A percentile compares a stretch with the other conserved stretches of the same genome.
phyloP scores from a whole-genome alignment of 2,888 invertebrate species.

The Parasteatoda lunata region DNA sequence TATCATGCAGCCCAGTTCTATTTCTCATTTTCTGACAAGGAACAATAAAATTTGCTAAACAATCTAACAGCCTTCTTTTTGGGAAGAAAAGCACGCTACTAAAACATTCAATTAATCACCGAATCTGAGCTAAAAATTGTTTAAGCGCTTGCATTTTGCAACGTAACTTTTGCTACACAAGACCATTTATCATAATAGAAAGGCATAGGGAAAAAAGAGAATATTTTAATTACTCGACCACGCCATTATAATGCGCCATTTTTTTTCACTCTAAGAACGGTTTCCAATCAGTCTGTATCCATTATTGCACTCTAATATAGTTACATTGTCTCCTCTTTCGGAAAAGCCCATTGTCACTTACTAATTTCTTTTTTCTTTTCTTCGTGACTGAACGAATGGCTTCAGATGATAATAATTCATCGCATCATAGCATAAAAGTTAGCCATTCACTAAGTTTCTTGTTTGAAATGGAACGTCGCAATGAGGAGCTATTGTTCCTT shows the following conservation, averaged over 20 bases:
- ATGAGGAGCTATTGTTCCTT: conserved; percentile 5
- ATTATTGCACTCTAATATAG: conserved; percentile 19
- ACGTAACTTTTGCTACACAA: too few relatives aligned
- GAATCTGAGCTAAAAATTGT: too few relatives aligned
- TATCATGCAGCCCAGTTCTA: too few relatives aligned
- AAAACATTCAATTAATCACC: too few relatives aligned
- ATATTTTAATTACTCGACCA: conserved; percentile 3
- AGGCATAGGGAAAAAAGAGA: not conserved
- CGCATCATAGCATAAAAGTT: conserved; percentile 29
- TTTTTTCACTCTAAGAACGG: not conserved
- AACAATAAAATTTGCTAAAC: too few relatives aligned
- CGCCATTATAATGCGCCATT: not conserved
- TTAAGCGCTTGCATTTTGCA: too few relatives aligned
- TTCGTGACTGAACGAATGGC: conserved; percentile 2
- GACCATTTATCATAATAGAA: too few relatives aligned
- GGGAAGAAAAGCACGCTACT: too few relatives aligned
- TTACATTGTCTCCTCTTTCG: conserved; percentile 11
- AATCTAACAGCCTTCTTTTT: too few relatives aligned
- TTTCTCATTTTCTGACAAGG: too few relatives aligned
- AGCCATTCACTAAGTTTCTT: conserved; percentile 37
- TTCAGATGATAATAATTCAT: conserved; percentile 38
- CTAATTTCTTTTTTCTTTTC: not conserved
- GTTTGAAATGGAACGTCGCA: conserved; percentile 1
- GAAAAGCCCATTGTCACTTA: conserved; percentile 23
- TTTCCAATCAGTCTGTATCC: conserved; percentile 22